Percentiles rank a stretch among this genome's conserved stretches.
Evolutionary conservation across 1,140 invertebrate genomes (phyloP).

Genomic region (Zaprionus capensis): DNA sequence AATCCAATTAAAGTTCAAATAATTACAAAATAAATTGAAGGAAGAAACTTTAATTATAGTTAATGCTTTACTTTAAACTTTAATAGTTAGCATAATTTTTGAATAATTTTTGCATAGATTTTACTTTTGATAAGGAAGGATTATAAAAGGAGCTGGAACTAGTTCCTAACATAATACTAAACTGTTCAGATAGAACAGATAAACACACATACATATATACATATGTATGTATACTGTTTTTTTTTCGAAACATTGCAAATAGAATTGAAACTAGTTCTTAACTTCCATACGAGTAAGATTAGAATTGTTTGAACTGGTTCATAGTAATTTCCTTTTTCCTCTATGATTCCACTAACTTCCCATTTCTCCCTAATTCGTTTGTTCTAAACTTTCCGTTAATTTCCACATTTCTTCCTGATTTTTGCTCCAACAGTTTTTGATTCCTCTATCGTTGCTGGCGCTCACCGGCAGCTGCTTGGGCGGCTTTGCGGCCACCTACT

Average conservation of each 20-base stretch:
- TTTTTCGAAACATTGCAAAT: neutral
- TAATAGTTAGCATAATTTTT: no score
- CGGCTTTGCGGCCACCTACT: slow-evolving; percentile 75
- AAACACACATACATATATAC: no score
- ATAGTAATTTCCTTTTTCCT: neutral
- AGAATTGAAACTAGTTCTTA: neutral
- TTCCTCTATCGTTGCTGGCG: slow-evolving; percentile 57
- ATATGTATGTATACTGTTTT: no score
- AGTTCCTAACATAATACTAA: neutral
- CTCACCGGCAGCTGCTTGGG: slow-evolving; percentile 55
- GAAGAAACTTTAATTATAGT: no score
- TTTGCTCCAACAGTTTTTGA: slow-evolving; percentile 51
- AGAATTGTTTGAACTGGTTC: neutral
- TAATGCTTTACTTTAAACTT: no score
- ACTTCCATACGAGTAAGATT: neutral
- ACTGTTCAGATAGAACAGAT: neutral
- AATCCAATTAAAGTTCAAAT: neutral
- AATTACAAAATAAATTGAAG: no score
- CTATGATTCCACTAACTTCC: neutral
- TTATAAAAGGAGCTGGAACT: neutral
- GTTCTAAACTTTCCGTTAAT: neutral
- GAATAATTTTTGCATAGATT: neutral
- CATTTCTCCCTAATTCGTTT: neutral
- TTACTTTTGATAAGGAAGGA: no score
- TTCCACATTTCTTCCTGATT: neutral